Evolutionary conservation across 2,888 invertebrate genomes (phyloP).

Genomic region (Merodon equestris): DNA sequence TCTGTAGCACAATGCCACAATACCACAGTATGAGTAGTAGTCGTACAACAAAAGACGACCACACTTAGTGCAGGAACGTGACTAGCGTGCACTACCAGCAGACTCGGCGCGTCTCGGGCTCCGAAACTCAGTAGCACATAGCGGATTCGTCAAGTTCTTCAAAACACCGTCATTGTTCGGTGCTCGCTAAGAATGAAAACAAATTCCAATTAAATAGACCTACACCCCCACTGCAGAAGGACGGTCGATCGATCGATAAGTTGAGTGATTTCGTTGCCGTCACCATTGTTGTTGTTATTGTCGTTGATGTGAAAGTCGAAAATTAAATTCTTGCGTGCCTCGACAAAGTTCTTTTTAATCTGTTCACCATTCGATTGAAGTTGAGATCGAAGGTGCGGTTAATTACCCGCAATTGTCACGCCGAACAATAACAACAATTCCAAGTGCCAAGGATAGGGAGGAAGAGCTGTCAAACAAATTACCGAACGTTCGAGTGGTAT

Average conservation of each 20-base stretch:
- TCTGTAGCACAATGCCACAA: constrained; percentile 5
- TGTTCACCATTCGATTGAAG: background rate
- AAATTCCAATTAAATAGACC: constrained; percentile 38
- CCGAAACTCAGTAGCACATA: too few species aligned
- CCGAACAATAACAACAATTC: background rate
- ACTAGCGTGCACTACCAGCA: constrained; percentile 28
- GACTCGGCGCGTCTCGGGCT: background rate
- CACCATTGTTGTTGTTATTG: background rate
- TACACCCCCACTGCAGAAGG: background rate
- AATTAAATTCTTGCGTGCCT: constrained; percentile 31
- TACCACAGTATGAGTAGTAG: background rate
- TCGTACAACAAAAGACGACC: too few species aligned
- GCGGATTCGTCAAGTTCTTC: constrained; percentile 5
- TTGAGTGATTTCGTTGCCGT: background rate
- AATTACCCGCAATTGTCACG: constrained; percentile 15
- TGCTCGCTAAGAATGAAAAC: constrained; percentile 21
- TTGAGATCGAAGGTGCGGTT: constrained; percentile 7
- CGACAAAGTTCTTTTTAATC: constrained; percentile 21
- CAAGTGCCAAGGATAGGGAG: background rate
- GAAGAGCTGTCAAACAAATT: constrained; percentile 30
- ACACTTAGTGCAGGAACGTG: constrained; percentile 39
- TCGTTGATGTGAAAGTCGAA: background rate
- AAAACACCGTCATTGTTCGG: constrained; percentile 25
- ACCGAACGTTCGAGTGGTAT: constrained; percentile 5
- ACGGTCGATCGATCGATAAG: background rate